Base-by-base conservation (phyloP, 2,113 vertebrate genomes). In the Coturnix japonica region DNA sequence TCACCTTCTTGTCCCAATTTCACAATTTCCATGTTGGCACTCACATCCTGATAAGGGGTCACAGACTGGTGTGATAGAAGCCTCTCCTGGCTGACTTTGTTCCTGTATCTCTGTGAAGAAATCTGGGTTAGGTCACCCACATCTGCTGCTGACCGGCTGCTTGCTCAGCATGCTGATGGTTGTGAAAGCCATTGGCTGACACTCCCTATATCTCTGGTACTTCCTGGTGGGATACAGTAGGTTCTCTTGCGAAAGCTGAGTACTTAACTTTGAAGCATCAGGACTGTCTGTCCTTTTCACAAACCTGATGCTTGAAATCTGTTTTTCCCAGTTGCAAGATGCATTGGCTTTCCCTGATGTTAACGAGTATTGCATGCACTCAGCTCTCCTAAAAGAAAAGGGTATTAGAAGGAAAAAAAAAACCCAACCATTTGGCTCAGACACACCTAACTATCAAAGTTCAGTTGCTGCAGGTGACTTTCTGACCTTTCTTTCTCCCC, bases 161-260 rank as follows among this genome's bases (percentile, higher is more conserved):
- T 77, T 2, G 2, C n/a, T 64, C 7, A 4, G 22, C 4, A 0
- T 0, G 0, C 22, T 0, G 0, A 5, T 0, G 13, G 46, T 1
- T 25, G 13, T 7, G n/a, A 25, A 43, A n/a, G 70, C 0, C 0
- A 2, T 21, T 0, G 0, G 2, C 9, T 26, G 2, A 30, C 4
- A 6, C 26, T 70, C 25, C 26, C 17, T 14, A 41, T 28, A 1
- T 10, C 6, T 2, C 30, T 13, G 21, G 57, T 2, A 1, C 26
- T 56, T 77, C 57, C 47, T 44, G 12, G 41, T 0, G 0, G 41
- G 37, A 28, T 0, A 1, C 44, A 47, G 13, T 73, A 7, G 4
- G 16, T 56, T 72, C 37, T 33, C 12, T 31, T 26, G 19, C 7
- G 5, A 5, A 54, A 2, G 0, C 5, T 2, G 43, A 43, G 63